Percentiles rank a stretch among this genome's conserved stretches.
Conservation (phyloP, 2,797 vertebrate genomes). For the Gambelia wislizenii region DNA sequence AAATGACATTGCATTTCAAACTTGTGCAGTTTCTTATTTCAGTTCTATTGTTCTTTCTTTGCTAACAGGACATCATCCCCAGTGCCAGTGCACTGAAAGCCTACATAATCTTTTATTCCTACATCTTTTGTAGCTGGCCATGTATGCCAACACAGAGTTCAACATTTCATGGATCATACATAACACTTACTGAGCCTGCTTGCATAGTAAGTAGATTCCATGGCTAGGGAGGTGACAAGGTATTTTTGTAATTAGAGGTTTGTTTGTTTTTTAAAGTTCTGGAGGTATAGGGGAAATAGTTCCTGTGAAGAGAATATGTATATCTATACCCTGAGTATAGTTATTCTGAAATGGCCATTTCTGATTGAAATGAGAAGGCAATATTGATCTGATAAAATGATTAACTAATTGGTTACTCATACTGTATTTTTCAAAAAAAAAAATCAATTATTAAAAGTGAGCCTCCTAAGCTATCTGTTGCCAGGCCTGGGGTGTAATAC, state of each 20-base stretch:
- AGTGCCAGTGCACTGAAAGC: fast-evolving
- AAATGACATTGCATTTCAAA: constrained; percentile 25
- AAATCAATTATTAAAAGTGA: background rate
- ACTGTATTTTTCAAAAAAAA: background rate
- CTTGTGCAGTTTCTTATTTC: background rate
- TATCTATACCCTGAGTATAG: background rate
- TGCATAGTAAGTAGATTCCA: background rate
- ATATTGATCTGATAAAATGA: background rate
- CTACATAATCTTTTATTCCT: background rate
- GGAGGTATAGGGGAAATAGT: background rate
- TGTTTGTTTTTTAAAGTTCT: background rate
- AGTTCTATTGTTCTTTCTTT: constrained; percentile 7
- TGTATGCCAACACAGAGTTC: constrained; percentile 19
- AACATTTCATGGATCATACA: background rate
- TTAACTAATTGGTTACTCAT: background rate
- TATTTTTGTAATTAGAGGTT: background rate
- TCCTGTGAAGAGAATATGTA: background rate
- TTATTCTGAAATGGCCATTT: background rate
- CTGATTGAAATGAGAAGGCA: background rate
- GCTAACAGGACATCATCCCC: background rate
- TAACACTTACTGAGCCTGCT: background rate
- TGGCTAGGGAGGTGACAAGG: background rate
- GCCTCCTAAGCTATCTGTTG: background rate
- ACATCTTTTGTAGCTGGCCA: fast-evolving
- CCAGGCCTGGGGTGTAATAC: too few species aligned